phyloP scores from a whole-genome alignment of 1,140 invertebrate genomes.

The Riptortus pedestris region DNA sequence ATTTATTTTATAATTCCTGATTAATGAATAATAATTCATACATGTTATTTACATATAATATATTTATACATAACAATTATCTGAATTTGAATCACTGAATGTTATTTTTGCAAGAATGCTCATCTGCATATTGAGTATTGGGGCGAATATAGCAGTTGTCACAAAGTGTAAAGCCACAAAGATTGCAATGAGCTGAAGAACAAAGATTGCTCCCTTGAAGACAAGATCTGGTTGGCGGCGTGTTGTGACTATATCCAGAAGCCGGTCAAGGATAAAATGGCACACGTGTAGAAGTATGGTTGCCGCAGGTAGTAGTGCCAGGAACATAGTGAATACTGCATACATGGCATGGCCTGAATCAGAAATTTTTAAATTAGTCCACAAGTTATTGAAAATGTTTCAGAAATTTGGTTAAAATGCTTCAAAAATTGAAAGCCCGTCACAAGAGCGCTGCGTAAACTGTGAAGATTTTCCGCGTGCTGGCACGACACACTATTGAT shows the following conservation, averaged over 20 bases:
- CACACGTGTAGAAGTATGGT: conserved; percentile 24
- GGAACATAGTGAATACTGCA: conserved; percentile 28
- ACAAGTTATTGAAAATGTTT: too few species aligned
- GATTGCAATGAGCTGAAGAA: conserved; percentile 12
- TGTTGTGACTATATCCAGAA: conserved; percentile 20
- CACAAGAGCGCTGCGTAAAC: too few species aligned
- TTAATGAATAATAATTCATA: too few species aligned
- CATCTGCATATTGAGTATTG: conserved; percentile 26
- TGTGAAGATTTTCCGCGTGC: too few species aligned
- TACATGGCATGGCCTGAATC: conserved; percentile 14
- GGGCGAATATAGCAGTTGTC: conserved; percentile 17
- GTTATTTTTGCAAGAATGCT: too few species aligned
- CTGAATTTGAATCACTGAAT: too few species aligned
- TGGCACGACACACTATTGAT: too few species aligned
- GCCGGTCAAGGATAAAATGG: conserved; percentile 23
- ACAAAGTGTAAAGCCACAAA: conserved; percentile 22
- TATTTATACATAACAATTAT: too few species aligned
- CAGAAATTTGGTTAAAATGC: too few species aligned
- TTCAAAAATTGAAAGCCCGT: too few species aligned
- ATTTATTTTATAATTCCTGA: too few species aligned
- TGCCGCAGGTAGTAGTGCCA: conserved; percentile 21
- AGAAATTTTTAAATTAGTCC: background rate
- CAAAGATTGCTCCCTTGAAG: conserved; percentile 19
- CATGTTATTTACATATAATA: too few species aligned
- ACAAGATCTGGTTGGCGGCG: conserved; percentile 18